These are phyloP conservation scores for Meandrina meandrites DNA, from an alignment of 92 coral and sea anemone genomes.

Conservation along the genomic window DNA sequence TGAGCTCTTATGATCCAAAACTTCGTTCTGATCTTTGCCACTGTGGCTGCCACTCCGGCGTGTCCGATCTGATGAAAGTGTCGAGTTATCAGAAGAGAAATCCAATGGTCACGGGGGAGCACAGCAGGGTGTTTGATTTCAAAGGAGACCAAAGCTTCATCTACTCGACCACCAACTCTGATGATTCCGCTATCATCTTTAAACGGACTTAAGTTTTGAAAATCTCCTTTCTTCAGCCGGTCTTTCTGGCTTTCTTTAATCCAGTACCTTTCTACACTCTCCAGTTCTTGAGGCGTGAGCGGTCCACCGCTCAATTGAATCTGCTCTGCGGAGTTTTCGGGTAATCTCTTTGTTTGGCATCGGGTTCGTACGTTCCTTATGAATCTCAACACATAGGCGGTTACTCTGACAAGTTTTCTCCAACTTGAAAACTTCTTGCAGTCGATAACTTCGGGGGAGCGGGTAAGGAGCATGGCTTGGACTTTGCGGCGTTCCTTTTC, in stretches of 20 bases:
- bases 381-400: no score
- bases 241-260: constrained; percentile 54
- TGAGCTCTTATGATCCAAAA: constrained; percentile 64
- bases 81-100: constrained; percentile 57
- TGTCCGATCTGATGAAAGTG: constrained; percentile 53
- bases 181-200: constrained; percentile 31
- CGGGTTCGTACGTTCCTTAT: no score
- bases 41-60: no score
- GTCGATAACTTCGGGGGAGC: no score
- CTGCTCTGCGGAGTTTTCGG: no score
- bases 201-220: no score
- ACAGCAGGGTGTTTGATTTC: constrained; percentile 49
- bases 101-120: constrained; percentile 55
- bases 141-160: constrained; percentile 48
- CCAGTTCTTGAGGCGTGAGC: constrained; percentile 36
- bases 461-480: no score
- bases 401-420: no score
- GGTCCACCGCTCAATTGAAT: constrained; percentile 19
- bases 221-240: constrained; percentile 42
- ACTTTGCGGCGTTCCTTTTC: no score
- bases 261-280: constrained; percentile 48
- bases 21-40: constrained; percentile 48
- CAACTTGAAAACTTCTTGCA: no score
- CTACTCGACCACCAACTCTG: constrained; percentile 65
- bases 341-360: no score